A percentile compares a stretch with the other conserved stretches of the same genome.
phyloP scores from a whole-genome alignment of 1,140 invertebrate species.

The Drosophila nikananu region DNA sequence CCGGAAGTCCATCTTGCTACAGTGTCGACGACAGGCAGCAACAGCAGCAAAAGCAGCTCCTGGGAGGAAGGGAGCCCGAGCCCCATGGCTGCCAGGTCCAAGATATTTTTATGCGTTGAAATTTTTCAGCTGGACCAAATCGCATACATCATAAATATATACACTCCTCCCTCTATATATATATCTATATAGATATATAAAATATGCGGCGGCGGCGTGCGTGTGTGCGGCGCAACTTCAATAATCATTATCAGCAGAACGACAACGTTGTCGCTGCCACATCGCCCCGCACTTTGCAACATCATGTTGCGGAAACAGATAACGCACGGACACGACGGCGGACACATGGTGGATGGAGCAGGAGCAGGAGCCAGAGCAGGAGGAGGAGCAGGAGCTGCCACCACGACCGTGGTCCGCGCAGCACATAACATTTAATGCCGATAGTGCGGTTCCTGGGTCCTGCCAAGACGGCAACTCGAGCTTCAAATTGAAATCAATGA shows the following conservation, averaged over 20 bases:
- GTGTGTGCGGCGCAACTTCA: slow-evolving; percentile 69
- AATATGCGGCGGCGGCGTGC: slow-evolving; percentile 19
- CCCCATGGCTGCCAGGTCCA: slow-evolving; percentile 54
- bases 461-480: slow-evolving; percentile 68
- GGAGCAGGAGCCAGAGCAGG: slow-evolving; percentile 1
- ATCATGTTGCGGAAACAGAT: slow-evolving; percentile 84
- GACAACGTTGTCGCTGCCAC: slow-evolving; percentile 46
- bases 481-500: slow-evolving; percentile 84
- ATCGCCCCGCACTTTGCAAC: slow-evolving; percentile 65
- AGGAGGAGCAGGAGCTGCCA: neutral
- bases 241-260: slow-evolving; percentile 78
- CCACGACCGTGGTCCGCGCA: slow-evolving; percentile 37
- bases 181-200: slow-evolving; percentile 13
- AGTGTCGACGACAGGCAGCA: slow-evolving; percentile 79
- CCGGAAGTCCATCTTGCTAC: slow-evolving; percentile 85
- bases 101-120: slow-evolving; percentile 84
- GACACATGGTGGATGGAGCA: slow-evolving; percentile 48
- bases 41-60: slow-evolving; percentile 6
- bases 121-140: slow-evolving; percentile 83
- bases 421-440: slow-evolving; percentile 81
- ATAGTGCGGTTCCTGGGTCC: slow-evolving; percentile 59
- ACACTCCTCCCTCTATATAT: slow-evolving; percentile 1
- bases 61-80: slow-evolving; percentile 2
- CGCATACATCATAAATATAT: slow-evolving; percentile 66
- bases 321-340: slow-evolving; percentile 76